Evolutionary conservation across 64 coral and sea anemone genomes (phyloP).

Genomic region (Acropora tenuis): DNA sequence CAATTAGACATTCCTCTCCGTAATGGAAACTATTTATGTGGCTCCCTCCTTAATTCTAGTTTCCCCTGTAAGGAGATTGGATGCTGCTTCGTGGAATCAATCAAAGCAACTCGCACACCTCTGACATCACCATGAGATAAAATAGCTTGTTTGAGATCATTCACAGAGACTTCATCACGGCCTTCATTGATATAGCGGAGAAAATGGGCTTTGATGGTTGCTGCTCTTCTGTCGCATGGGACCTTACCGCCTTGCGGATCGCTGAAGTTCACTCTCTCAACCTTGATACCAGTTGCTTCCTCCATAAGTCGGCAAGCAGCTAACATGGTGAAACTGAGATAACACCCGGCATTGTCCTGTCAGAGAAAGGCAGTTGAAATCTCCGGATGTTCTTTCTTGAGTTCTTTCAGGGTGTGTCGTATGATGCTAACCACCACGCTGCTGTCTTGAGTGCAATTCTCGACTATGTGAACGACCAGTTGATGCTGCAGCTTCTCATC

Average conservation of each 20-base stretch:
- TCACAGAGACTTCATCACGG: slow-evolving; percentile 29
- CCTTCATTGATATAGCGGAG: slow-evolving; percentile 40
- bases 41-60: slow-evolving; percentile 23
- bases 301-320: not conserved
- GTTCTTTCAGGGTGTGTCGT: not conserved
- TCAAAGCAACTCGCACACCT: slow-evolving; percentile 24
- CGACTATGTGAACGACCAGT: not conserved
- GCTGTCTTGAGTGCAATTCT: slow-evolving; percentile 3
- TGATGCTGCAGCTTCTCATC: not conserved
- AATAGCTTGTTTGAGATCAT: slow-evolving; percentile 11
- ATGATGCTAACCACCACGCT: not conserved
- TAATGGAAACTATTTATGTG: slow-evolving; percentile 49
- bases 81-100: slow-evolving; percentile 13
- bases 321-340: not conserved
- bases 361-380: not conserved
- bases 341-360: slow-evolving; percentile 2
- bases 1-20: not conserved
- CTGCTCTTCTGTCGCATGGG: slow-evolving; percentile 18
- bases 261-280: slow-evolving; percentile 29
- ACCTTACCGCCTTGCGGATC: slow-evolving; percentile 21
- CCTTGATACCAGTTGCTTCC: not conserved
- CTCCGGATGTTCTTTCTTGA: slow-evolving; percentile 14
- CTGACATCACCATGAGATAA: slow-evolving; percentile 49
- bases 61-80: not conserved
- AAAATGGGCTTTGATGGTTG: slow-evolving; percentile 50